phyloP scores from a whole-genome alignment of 2,888 invertebrate genomes.

The Oxycera nigricornis region DNA sequence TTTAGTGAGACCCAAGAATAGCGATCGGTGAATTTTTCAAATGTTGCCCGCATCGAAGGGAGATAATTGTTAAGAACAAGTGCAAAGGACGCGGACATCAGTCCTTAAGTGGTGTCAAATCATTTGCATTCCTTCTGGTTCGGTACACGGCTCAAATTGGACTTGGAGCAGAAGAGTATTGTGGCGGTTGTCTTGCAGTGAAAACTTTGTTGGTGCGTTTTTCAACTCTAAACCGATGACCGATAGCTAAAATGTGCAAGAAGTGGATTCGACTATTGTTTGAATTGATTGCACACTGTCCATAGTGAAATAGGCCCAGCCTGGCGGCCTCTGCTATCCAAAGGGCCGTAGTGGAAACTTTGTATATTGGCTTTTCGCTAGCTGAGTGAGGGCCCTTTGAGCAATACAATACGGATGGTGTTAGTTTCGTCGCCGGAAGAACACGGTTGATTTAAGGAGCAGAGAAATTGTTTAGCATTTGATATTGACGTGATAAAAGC shows the following conservation, averaged over 20 bases:
- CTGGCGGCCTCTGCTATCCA: not conserved
- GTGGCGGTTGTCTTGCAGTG: not conserved
- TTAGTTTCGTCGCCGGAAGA: not conserved
- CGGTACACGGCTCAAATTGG: constrained; percentile 40
- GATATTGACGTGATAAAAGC: not conserved
- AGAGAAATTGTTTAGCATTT: not conserved
- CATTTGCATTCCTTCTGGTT: not conserved
- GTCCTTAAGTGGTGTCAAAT: not conserved
- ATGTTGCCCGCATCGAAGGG: not conserved
- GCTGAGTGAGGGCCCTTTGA: not conserved
- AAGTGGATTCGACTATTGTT: constrained; percentile 39
- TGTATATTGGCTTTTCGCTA: not conserved
- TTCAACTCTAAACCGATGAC: constrained; percentile 20
- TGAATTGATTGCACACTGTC: too few relatives aligned
- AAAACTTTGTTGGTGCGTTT: constrained; percentile 51
- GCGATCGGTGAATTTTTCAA: constrained; percentile 30
- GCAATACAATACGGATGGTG: not conserved
- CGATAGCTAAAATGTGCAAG: constrained; percentile 43
- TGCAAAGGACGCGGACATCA: not conserved
- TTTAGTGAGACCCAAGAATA: constrained; percentile 51
- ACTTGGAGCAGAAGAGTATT: constrained; percentile 2
- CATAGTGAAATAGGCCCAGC: not conserved
- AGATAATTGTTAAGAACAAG: not conserved
- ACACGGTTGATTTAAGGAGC: not conserved
- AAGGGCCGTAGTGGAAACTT: not conserved